These are phyloP conservation scores for Danaus chrysippus DNA, from an alignment of 2,888 invertebrate species.

Conservation along the genomic window DNA sequence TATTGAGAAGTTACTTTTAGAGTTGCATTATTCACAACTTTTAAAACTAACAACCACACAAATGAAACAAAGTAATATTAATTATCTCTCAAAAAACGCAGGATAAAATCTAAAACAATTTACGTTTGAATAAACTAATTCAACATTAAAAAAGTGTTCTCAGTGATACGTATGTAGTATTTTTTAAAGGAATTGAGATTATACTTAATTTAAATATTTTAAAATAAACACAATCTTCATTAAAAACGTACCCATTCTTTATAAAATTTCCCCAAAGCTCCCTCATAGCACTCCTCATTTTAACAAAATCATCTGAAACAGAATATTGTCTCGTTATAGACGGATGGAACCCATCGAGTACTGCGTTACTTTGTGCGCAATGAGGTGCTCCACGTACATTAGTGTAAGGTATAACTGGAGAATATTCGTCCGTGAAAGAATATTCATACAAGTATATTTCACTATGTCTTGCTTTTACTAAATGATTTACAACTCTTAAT, in stretches of 20 bases:
- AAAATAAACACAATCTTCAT: not conserved
- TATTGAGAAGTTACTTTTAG: not conserved
- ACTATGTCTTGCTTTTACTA: slow-evolving; percentile 31
- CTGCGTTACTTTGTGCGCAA: not conserved
- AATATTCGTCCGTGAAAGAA: slow-evolving; percentile 38
- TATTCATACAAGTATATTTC: slow-evolving; percentile 44
- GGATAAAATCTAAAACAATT: not conserved
- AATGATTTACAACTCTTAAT: slow-evolving; percentile 35
- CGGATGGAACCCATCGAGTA: not conserved
- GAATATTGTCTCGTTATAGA: not conserved
- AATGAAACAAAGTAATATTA: too few relatives aligned
- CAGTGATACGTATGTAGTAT: not conserved
- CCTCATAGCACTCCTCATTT: not conserved
- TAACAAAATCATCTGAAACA: not conserved
- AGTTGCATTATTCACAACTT: too few relatives aligned
- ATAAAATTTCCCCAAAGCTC: not conserved
- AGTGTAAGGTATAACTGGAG: slow-evolving; percentile 34
- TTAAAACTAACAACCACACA: too few relatives aligned
- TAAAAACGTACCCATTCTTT: not conserved
- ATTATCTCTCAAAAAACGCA: too few relatives aligned
- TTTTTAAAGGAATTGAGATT: not conserved
- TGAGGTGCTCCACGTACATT: slow-evolving; percentile 37
- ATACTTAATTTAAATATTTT: not conserved
- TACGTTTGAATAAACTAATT: too few relatives aligned
- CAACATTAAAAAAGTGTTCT: not conserved